Evolutionary conservation across 2,113 vertebrate genomes (phyloP).

Genomic region (Oreochromis spilurus): DNA sequence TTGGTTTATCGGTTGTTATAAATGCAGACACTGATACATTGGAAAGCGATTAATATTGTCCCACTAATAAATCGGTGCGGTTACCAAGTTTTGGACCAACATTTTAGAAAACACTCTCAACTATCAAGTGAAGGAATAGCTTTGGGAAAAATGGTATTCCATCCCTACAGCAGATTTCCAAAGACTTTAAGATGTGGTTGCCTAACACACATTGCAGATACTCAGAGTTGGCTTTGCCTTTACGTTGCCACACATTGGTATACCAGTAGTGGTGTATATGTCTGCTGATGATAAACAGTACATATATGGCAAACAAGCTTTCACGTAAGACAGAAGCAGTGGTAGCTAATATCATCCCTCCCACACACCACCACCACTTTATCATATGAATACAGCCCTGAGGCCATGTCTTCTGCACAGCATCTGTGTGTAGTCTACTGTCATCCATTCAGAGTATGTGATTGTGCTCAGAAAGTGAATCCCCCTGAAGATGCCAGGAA

Average conservation of each 20-base stretch:
- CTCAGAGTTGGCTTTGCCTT: background rate
- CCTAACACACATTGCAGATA: background rate
- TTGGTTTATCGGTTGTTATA: background rate
- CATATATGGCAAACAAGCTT: background rate
- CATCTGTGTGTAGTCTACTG: constrained; percentile 46
- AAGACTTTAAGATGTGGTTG: background rate
- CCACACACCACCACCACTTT: background rate
- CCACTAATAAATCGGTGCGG: background rate
- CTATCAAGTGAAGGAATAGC: background rate
- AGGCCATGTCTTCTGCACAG: background rate
- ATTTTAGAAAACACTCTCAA: no score
- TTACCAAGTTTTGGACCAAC: no score
- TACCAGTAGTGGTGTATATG: background rate
- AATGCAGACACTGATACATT: fast-evolving
- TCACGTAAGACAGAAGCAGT: background rate
- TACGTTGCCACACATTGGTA: background rate
- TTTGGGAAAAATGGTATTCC: background rate
- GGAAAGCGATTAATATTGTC: background rate
- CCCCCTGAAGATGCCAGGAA: constrained; percentile 20
- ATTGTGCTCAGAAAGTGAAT: background rate
- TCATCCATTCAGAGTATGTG: background rate
- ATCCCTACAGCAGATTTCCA: background rate
- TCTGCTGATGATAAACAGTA: background rate
- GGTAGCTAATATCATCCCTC: background rate
- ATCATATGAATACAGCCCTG: background rate